Conservation (phyloP, 2,888 invertebrate species). For the Dorcus parallelipipedus region DNA sequence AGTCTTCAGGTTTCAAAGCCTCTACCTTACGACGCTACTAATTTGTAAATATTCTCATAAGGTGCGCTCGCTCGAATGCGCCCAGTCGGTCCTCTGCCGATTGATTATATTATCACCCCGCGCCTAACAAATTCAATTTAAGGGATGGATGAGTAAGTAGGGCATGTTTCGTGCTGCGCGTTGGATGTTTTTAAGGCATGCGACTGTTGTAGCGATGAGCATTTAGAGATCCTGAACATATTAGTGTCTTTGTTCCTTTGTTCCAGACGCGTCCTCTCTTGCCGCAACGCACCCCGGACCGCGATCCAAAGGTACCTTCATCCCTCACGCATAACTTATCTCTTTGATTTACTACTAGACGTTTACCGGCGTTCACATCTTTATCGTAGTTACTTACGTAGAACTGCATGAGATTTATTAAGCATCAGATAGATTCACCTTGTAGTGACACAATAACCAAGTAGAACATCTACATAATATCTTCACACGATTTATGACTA, state of each 20-base stretch:
- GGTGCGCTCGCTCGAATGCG: no score
- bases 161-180: neutral
- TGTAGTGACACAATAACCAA: neutral
- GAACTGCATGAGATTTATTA: constrained; percentile 5
- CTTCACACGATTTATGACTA: neutral
- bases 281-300: constrained; percentile 47
- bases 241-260: constrained; percentile 47
- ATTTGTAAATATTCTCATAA: no score
- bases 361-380: constrained; percentile 25
- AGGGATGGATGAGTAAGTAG: neutral
- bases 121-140: no score
- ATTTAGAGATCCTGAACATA: constrained; percentile 36
- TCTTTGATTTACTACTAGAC: constrained; percentile 34
- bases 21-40: no score
- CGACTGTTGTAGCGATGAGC: constrained; percentile 13
- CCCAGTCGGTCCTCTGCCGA: no score
- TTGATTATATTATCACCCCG: no score
- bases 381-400: constrained; percentile 24
- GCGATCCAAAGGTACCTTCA: constrained; percentile 45
- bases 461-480: no score
- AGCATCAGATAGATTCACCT: neutral
- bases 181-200: constrained; percentile 3
- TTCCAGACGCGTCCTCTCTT: constrained; percentile 48
- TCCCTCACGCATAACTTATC: constrained; percentile 32
- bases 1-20: neutral